A percentile compares a stretch with the other conserved stretches of the same genome.
phyloP scores from a whole-genome alignment of 2,113 vertebrate genomes.

The Leptocoma aspasia region DNA sequence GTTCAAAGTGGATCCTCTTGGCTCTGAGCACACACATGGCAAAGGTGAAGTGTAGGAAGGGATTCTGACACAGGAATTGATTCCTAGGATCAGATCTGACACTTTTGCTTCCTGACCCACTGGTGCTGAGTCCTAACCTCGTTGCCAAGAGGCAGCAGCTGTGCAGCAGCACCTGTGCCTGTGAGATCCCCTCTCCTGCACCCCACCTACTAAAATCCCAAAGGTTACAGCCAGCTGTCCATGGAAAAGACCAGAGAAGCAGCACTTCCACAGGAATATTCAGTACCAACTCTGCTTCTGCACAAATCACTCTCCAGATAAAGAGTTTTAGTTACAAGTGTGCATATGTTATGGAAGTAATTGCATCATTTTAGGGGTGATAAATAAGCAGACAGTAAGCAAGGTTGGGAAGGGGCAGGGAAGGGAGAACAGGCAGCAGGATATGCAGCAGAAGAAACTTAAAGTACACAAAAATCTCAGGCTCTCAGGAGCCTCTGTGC shows the following conservation, averaged over 20 bases:
- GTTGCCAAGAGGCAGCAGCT: not conserved
- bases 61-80: not conserved
- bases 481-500: not conserved
- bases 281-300: not conserved
- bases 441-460: not conserved
- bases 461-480: not conserved
- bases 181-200: not conserved
- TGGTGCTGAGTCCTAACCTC: not conserved
- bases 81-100: accelerated
- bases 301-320: not conserved
- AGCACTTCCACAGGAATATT: not conserved
- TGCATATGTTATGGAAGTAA: not conserved
- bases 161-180: not conserved
- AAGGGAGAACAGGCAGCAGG: not conserved
- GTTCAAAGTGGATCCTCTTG: not conserved
- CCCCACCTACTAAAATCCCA: not conserved
- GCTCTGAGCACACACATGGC: accelerated
- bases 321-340: not conserved
- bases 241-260: not conserved
- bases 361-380: not conserved
- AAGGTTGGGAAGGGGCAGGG: not conserved
- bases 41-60: not conserved
- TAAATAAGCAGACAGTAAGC: not conserved
- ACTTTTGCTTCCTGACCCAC: not conserved
- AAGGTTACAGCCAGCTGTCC: not conserved